A percentile compares a stretch with the other conserved stretches of the same genome.
These are phyloP conservation scores for Brachirus orientalis DNA, from an alignment of 2,113 vertebrate genomes.

Conservation along the genomic window DNA sequence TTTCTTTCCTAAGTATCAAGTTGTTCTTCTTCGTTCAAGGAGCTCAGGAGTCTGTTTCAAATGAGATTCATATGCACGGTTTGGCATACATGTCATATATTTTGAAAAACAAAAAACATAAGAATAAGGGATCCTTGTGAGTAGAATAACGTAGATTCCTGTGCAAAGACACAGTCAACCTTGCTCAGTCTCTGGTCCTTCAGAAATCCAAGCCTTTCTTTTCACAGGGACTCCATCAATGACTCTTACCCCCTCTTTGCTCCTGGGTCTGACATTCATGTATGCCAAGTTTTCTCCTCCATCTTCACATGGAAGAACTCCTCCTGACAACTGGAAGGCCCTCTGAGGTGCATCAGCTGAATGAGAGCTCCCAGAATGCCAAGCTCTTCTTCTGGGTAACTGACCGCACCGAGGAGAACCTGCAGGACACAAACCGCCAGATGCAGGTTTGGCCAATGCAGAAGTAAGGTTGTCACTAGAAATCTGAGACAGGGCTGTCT, in stretches of 20 bases:
- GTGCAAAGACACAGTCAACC: slow-evolving; percentile 6
- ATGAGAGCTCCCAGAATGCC: slow-evolving; percentile 79
- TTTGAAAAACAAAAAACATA: no score
- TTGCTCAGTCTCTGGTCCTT: slow-evolving; percentile 55
- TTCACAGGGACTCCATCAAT: slow-evolving; percentile 75
- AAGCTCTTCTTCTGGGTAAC: slow-evolving; percentile 68
- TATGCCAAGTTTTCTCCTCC: slow-evolving; percentile 8
- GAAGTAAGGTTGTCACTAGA: background rate
- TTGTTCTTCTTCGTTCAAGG: no score
- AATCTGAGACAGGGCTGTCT: slow-evolving; percentile 45
- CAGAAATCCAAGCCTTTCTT: slow-evolving; percentile 82
- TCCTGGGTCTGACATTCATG: slow-evolving; percentile 61
- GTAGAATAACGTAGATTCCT: no score
- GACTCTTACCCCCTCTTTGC: slow-evolving; percentile 69
- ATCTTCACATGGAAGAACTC: background rate
- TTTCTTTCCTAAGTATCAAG: background rate
- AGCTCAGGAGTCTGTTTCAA: no score
- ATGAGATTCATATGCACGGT: background rate
- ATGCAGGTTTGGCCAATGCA: background rate
- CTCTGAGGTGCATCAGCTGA: slow-evolving; percentile 76
- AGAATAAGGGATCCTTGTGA: no score
- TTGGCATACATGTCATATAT: background rate
- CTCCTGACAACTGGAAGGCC: slow-evolving; percentile 31
- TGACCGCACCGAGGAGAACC: slow-evolving; percentile 6
- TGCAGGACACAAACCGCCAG: slow-evolving; percentile 5